A percentile compares a stretch with the other conserved stretches of the same genome.
Evolutionary conservation across 2,113 vertebrate species (phyloP).

Genomic region (Irena cyanogastra): DNA sequence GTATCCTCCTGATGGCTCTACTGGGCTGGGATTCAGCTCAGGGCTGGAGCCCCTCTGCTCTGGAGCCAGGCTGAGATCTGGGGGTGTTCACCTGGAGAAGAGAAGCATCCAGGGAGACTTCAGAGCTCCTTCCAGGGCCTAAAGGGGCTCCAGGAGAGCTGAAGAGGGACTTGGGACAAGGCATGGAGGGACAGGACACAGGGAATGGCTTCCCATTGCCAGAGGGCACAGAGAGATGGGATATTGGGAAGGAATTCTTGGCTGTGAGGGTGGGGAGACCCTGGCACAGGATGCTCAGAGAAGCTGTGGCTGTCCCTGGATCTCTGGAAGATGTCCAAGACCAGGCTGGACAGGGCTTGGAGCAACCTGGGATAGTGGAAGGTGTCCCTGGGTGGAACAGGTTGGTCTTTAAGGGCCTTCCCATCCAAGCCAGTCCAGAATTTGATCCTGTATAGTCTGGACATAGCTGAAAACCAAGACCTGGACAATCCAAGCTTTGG

Average conservation of each 20-base stretch:
- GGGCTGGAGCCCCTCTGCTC: neutral
- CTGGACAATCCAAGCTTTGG: neutral
- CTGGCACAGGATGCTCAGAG: fast-evolving
- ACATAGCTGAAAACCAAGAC: neutral
- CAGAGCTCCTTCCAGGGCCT: fast-evolving
- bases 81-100: fast-evolving
- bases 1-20: neutral
- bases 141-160: neutral
- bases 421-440: neutral
- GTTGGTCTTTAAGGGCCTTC: neutral
- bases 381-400: too few species aligned
- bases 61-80: neutral
- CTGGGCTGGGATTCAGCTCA: neutral
- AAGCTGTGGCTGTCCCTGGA: neutral
- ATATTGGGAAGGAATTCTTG: fast-evolving
- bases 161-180: neutral
- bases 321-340: neutral
- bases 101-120: neutral
- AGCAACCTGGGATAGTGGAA: neutral
- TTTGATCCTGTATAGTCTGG: neutral
- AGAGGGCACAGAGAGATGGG: fast-evolving
- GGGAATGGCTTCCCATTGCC: neutral
- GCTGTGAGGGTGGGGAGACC: fast-evolving
- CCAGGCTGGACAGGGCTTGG: fast-evolving
- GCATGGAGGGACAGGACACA: neutral